Percentiles rank a stretch among this genome's conserved stretches.
Conservation (phyloP, 2,888 invertebrate species). For the Fragum sueziense region DNA sequence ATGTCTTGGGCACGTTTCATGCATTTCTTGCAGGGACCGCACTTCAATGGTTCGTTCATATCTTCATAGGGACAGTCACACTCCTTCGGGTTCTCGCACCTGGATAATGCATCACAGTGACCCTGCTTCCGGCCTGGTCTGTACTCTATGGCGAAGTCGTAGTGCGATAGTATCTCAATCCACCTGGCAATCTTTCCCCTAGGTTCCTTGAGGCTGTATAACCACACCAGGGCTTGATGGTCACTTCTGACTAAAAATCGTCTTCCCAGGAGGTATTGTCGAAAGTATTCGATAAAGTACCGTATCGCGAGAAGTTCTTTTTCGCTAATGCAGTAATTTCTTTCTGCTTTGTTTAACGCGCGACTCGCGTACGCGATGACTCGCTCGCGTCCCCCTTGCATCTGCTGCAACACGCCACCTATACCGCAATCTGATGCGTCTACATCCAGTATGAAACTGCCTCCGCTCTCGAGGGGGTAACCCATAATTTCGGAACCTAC, state of each 20-base stretch:
- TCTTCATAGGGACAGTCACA: constrained; percentile 22
- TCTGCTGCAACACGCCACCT: constrained; percentile 50
- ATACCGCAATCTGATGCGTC: constrained; percentile 54
- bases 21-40: constrained; percentile 30
- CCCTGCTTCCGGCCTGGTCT: constrained; percentile 29
- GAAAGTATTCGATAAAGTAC: constrained; percentile 28
- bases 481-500: constrained; percentile 35
- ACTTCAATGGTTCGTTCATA: constrained; percentile 30
- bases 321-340: constrained; percentile 27
- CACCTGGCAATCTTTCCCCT: constrained; percentile 32
- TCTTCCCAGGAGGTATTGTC: no score
- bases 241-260: constrained; percentile 27
- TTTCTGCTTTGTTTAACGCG: constrained; percentile 48
- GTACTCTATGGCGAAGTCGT: constrained; percentile 35
- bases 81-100: constrained; percentile 18
- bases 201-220: constrained; percentile 31
- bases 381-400: constrained; percentile 44
- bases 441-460: constrained; percentile 51
- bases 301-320: constrained; percentile 32
- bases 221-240: constrained; percentile 28
- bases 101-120: no score
- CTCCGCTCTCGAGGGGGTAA: constrained; percentile 35
- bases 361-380: constrained; percentile 52
- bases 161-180: constrained; percentile 26
- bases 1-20: constrained; percentile 28